Evolutionary conservation across 2,888 invertebrate species (phyloP).

Genomic region (Andrena bicolor): DNA sequence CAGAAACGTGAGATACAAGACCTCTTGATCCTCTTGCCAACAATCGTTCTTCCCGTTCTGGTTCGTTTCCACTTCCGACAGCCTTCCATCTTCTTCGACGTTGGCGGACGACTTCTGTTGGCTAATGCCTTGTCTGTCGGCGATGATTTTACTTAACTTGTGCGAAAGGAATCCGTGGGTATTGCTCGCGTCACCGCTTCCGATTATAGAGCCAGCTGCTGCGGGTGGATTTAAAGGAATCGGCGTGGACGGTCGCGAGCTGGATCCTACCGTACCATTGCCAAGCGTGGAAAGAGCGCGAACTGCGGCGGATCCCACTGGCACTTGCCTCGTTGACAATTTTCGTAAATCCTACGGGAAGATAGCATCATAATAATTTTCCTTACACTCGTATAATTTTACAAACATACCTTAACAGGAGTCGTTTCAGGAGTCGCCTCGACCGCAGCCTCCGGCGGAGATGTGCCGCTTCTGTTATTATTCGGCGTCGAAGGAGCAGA

Average conservation of each 20-base stretch:
- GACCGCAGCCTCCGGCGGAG: constrained; percentile 94
- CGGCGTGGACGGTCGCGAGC: constrained; percentile 90
- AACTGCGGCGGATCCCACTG: constrained; percentile 88
- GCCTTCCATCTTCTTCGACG: constrained; percentile 64
- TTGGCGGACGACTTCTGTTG: constrained; percentile 70
- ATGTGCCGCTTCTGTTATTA: constrained; percentile 86
- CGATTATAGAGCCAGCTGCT: constrained; percentile 50
- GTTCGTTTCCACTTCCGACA: constrained; percentile 65
- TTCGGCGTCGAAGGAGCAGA: constrained; percentile 85
- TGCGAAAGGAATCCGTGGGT: constrained; percentile 68
- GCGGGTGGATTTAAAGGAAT: constrained; percentile 83
- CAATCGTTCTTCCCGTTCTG: constrained; percentile 81
- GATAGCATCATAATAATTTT: constrained; percentile 31
- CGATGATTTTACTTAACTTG: constrained; percentile 70
- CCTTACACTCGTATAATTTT: neutral
- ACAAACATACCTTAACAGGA: constrained; percentile 88
- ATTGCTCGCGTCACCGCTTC: constrained; percentile 52
- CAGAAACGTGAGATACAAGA: constrained; percentile 50
- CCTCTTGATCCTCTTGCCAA: constrained; percentile 84
- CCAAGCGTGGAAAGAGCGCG: constrained; percentile 87
- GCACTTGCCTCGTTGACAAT: constrained; percentile 84
- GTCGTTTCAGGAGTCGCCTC: constrained; percentile 96
- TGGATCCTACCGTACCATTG: constrained; percentile 81
- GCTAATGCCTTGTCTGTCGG: constrained; percentile 63
- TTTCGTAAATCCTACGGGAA: constrained; percentile 82